Evolutionary conservation across 2,113 vertebrate species (phyloP), one percentile per base, ranked within the genome.

Genomic region (Myotis yumanensis): DNA sequence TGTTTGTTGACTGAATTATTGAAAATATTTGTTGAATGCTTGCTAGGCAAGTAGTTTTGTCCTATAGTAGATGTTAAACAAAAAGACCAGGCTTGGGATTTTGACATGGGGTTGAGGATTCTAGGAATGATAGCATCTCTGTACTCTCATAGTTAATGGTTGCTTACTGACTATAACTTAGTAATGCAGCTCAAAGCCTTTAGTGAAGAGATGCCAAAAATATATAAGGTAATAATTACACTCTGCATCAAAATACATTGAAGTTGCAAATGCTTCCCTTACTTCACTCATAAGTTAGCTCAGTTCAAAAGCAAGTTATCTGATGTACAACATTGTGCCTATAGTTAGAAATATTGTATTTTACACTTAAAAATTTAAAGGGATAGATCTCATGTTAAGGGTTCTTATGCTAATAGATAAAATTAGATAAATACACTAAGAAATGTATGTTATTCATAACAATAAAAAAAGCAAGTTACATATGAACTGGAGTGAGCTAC

Each of bases 111-210:
- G 16, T 52, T 75, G 43, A 52, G 54, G 54, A 46, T 37, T 79
- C 35, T 9, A 84, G 64, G 17, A 17, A 37, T 4, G 28, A 75
- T 43, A 20, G 17, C 76, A 40, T 83, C 79, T 30, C 17, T 37
- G 37, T 4, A 83, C 30, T 25, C 30, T 72, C 15, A 32, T 1
- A 62, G 40, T 59, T 86, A 51, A 35, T n/a, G 1, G 59, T 18
- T 90, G 82, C 51, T 94, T 89, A 84, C 89, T 92, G 87, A 72
- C 32, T 80, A 66, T 20, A 69, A 76, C 37, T 81, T 73, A 68
- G 15, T 3, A 69, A 86, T 82, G 4, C 43, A 37, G n/a, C 64
- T 93, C 86, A 80, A 80, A 84, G 57, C 30, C 10, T 93, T 87
- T 75, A 40, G 62, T 59, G n/a, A 76, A 71, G n/a, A 94, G 22